Evolutionary conservation across 53 echinoderm and acorn worm species (phyloP), one percentile per base, ranked within the genome.

Genomic region (Temnopleurus reevesii): DNA sequence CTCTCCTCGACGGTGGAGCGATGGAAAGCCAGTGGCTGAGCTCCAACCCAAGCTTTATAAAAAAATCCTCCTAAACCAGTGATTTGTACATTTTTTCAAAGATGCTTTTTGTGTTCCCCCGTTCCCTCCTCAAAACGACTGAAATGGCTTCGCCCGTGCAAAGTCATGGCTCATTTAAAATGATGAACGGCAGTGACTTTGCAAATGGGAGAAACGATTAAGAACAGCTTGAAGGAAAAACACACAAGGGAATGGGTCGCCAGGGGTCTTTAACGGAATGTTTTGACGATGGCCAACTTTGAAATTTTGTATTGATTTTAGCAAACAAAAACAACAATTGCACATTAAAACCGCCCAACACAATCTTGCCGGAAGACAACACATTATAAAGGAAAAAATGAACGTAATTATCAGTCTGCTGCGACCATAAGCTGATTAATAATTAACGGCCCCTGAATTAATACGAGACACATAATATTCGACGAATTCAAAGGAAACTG

Each of bases 151-250:
- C 23, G 9, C 41, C 41, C 71, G 38, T 19, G 65, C 9, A 21
- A n/a, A 23, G 71, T 71, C 41, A 41, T 8, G 71, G 41, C 41
- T 27, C 71, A 71, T 71, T 71, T 71, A 23, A n/a, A 2, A 41
- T 71, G 71, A 71, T n/a, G 41, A 41, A 71, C 41, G 43, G 41
- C 71, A 38, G 36, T 71, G 41, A 41, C 71, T 71, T 71, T 71
- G 71, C 71, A 41, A 71, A 71, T 71, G 36, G 71, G 71, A 71
- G 71, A 71, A 36, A 43, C 71, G 8, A 43, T 41, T 43, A 71
- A 71, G 41, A 21, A 9, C 71, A 43, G 21, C 71, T 8, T 36
- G 71, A 12, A 71, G 8, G 36, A 21, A 10, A 41, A 71, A 9
- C 21, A 71, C 41, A 41, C 71, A 71, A 27, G 71, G 71, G 71